Base-by-base conservation (phyloP, 2,113 vertebrate species). In the Neopipo cinnamomea region DNA sequence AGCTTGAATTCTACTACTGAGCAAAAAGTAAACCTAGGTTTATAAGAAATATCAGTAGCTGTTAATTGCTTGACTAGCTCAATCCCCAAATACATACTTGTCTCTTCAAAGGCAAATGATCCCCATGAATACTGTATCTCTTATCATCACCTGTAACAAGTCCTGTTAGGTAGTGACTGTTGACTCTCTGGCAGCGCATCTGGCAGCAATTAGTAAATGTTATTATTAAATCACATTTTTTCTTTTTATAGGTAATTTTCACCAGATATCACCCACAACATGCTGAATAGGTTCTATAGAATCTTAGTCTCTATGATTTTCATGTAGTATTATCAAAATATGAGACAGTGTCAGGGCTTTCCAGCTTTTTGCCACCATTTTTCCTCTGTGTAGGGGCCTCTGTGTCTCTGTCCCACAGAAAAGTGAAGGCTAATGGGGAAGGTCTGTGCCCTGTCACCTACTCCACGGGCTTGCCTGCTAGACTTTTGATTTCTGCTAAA, bases 171-270 rank as follows among this genome's bases (percentile, higher is more conserved):
- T 71, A 39, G 33, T 42, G 49, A 49, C 18, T 81, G 37, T 59
- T 62, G 35, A 46, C 70, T 88, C 93, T 93, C 21, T 47, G 75
- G 11, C 27, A 91, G 37, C 1, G 13, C 84, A 71, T 73, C 79
- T 91, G 85, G 65, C 30, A 41, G 76, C n/a, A 75, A 44, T 93
- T 80, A 73, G 58, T 41, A 92, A 42, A 53, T 58, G 72, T 81
- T 94, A 53, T 86, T 85, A 89, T 91, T 93, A 88, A 93, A 96
- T 75, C 67, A 58, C 42, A 50, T 71, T 90, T 96, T 92, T 88
- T 83, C 28, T 76, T 85, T 80, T 75, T 80, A 46, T 68, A 56
- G 77, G 65, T 83, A 73, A 81, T 94, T 84, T 91, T 94, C 94
- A 89, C 68, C 55, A 96, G 55, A 53, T 63, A 89, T 52, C 21